Evolutionary conservation across 2,888 invertebrate species (phyloP).

Genomic region (Andrena dorsata): DNA sequence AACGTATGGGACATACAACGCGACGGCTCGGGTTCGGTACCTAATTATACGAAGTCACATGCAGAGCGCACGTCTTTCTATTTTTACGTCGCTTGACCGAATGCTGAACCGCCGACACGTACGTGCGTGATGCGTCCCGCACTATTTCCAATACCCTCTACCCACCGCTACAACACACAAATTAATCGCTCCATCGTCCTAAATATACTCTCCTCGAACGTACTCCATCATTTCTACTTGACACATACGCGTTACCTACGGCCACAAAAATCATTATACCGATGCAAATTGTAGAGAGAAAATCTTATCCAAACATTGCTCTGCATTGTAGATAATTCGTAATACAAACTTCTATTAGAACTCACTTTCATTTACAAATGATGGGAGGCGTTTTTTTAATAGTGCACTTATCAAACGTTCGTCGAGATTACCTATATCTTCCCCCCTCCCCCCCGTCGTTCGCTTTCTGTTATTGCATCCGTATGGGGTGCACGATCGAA

Average conservation of each 20-base stretch:
- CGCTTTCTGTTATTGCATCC: conserved; percentile 75
- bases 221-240: conserved; percentile 14
- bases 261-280: conserved; percentile 2
- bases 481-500: conserved; percentile 79
- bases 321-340: too few species aligned
- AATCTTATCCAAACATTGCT: neutral
- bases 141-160: conserved; percentile 69
- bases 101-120: conserved; percentile 77
- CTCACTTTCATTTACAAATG: neutral
- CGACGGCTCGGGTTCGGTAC: conserved; percentile 77
- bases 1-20: conserved; percentile 74
- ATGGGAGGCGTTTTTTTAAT: neutral
- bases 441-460: conserved; percentile 46
- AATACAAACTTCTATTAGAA: neutral
- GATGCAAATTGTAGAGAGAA: neutral
- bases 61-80: conserved; percentile 83
- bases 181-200: conserved; percentile 39
- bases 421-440: conserved; percentile 42
- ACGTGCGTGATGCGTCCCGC: conserved; percentile 62
- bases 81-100: conserved; percentile 83
- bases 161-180: conserved; percentile 43
- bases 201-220: conserved; percentile 34
- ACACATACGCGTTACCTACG: conserved; percentile 6
- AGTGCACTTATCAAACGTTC: conserved; percentile 49
- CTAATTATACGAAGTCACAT: conserved; percentile 84